phyloP scores from a whole-genome alignment of 1,140 invertebrate species.

The Zaprionus davidi region DNA sequence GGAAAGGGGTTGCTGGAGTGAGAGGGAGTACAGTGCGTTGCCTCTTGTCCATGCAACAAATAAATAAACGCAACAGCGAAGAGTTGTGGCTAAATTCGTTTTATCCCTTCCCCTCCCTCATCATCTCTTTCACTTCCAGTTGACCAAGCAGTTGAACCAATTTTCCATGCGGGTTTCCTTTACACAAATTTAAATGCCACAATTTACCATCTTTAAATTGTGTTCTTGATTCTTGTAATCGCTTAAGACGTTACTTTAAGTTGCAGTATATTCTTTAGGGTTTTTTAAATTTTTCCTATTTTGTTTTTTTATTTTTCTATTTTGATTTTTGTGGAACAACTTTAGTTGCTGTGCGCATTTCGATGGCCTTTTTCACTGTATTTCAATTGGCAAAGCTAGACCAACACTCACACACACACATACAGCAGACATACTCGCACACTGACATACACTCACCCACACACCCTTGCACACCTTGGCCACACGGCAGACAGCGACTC shows the following conservation, averaged over 20 bases:
- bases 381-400: conserved; percentile 66
- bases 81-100: conserved; percentile 7
- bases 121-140: neutral
- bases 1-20: neutral
- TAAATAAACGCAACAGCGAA: conserved; percentile 33
- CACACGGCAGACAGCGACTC: conserved; percentile 53
- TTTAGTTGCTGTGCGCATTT: conserved; percentile 11
- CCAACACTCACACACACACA: conserved; percentile 7
- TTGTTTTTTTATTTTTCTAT: neutral
- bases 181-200: conserved; percentile 23
- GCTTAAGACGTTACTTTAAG: neutral
- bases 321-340: neutral
- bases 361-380: conserved; percentile 37
- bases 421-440: neutral
- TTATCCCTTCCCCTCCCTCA: neutral
- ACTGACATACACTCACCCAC: neutral
- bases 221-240: neutral
- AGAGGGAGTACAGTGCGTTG: too few species aligned
- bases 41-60: neutral
- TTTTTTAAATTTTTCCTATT: neutral
- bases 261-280: neutral
- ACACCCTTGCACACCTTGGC: conserved; percentile 13
- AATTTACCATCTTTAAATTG: neutral
- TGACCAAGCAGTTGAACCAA: neutral
- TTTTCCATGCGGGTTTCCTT: conserved; percentile 48